Evolutionary conservation across 2,888 invertebrate genomes (phyloP).

Genomic region (Eurytoma adleriae): DNA sequence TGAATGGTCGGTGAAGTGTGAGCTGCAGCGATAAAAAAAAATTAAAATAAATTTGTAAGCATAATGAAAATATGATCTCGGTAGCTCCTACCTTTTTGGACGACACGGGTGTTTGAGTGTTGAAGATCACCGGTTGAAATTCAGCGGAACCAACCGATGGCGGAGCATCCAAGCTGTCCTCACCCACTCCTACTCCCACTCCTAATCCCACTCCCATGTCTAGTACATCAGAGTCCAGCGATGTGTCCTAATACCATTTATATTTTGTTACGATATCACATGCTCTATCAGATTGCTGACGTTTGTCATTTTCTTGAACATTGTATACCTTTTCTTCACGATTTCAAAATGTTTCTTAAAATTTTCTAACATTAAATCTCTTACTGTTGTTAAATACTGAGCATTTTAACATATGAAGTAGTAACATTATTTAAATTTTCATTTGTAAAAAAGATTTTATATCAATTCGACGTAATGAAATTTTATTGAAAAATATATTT

Average conservation of each 20-base stretch:
- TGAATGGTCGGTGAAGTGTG: slow-evolving; percentile 51
- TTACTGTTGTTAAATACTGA: no score
- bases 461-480: no score
- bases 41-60: slow-evolving; percentile 57
- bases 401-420: no score
- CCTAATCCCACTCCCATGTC: slow-evolving; percentile 74
- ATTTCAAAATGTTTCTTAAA: background rate
- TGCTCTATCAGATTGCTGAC: slow-evolving; percentile 17
- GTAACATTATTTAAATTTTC: no score
- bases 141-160: slow-evolving; percentile 85
- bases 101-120: slow-evolving; percentile 73
- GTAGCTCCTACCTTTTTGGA: slow-evolving; percentile 72
- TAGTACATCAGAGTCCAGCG: slow-evolving; percentile 74
- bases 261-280: slow-evolving; percentile 55
- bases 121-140: slow-evolving; percentile 75
- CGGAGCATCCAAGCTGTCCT: slow-evolving; percentile 78
- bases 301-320: no score
- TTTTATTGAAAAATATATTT: no score
- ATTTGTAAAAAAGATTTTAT: no score
- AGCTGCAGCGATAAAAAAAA: slow-evolving; percentile 59
- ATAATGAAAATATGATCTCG: slow-evolving; percentile 58
- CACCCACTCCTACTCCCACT: slow-evolving; percentile 71
- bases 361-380: no score
- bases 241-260: slow-evolving; percentile 74
- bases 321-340: background rate